Conservation (phyloP, 2,888 invertebrate genomes). For the Melitaea athalia region DNA sequence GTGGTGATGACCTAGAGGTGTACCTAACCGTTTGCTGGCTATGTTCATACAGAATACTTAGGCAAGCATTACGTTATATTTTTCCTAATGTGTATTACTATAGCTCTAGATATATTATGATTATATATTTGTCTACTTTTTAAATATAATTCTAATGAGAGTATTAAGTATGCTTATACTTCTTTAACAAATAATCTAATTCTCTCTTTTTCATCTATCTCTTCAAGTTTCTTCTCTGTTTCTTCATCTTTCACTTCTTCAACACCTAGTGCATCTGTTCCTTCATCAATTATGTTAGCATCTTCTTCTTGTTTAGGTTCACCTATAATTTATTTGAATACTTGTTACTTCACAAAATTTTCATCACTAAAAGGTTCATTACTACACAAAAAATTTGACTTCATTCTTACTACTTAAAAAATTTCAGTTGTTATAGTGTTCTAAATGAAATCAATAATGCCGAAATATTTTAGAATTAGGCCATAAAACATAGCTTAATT, state of each 20-base stretch:
- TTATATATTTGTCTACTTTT: not conserved
- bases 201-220: conserved; percentile 33
- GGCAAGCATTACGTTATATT: no score
- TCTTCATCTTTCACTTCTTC: conserved; percentile 36
- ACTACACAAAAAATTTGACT: no score
- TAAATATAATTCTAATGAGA: not conserved
- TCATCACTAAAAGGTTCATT: no score
- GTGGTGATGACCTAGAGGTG: no score
- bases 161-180: conserved; percentile 47
- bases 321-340: conserved; percentile 41
- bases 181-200: conserved; percentile 48
- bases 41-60: no score
- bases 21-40: no score
- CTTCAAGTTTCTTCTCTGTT: conserved; percentile 26
- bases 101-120: no score
- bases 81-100: no score
- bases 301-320: conserved; percentile 41
- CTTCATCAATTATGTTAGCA: conserved; percentile 28
- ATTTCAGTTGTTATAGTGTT: no score
- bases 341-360: not conserved
- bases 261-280: conserved; percentile 28
- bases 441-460: no score
- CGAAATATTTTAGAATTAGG: not conserved
- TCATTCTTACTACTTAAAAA: no score
- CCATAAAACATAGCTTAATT: no score